Evolutionary conservation across 2,113 vertebrate species (phyloP), one percentile per base, ranked within the genome.

Genomic region (Bothrops jararaca): DNA sequence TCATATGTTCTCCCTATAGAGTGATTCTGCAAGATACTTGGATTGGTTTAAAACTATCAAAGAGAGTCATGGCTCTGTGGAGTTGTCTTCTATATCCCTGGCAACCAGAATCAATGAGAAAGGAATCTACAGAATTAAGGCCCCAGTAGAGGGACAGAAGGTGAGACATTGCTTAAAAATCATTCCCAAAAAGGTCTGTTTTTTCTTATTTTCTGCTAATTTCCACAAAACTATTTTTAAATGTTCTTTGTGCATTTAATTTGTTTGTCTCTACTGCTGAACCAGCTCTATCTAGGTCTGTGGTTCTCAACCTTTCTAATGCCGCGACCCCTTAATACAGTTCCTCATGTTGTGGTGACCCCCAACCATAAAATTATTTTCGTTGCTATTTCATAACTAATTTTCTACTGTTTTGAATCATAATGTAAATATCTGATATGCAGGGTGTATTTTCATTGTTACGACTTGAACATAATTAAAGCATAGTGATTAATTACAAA

Each of bases 21-120:
- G 90, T 20, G 99, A 99, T 94, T 99, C 99, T 42, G 98, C 98
- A 90, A 97, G 98, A 52, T 98, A 99, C 93, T 92, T 99, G 90
- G 98, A 98, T 93, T 99, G 99, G 99, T 89, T 99, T 93, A 99
- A 98, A 95, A 99, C 98, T 0, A 99, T 99, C 92, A 99, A 99
- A 92, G 99, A 99, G 87, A 99, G 98, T 93, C 99, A 99, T 4
- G 99, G 99, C 0, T 99, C 99, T 0, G 99, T 99, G 93, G 99
- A 99, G 94, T 97, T 99, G 74, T 99, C 99, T 0, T 99, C 99
- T 0, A 96, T 99, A 86, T 98, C 99, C 0, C 97, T 99, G 94
- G 99, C 99, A 88, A 98, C 98, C n/a, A 96, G 98, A 45, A 99
- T 99, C 97, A 99, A 99, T 96, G 97, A 93, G 92, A 98, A 97